Base-by-base conservation (phyloP, 2,888 invertebrate species). In the Drosophila paranaensis region DNA sequence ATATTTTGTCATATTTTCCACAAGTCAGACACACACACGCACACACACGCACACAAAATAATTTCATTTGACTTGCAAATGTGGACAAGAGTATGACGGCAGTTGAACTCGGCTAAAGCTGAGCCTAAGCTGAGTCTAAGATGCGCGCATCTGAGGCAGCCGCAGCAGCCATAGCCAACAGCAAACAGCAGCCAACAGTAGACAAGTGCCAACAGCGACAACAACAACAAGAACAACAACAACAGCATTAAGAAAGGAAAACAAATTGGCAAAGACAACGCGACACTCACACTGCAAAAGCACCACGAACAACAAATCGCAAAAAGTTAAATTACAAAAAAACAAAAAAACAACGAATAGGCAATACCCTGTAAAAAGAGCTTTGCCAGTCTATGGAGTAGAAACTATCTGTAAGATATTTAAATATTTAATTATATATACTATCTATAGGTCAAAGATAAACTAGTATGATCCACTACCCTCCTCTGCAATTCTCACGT, bases 41-140 rank as follows among this genome's bases (percentile, higher is more conserved):
- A 13, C 53, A 37, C 35, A 14, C 54, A 39, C 27, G 54, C 45
- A 56, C 68, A 70, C 74, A 83, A 88, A 77, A 89, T 89, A 87
- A 89, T 83, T 83, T 89, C 88, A 83, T 83, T 83, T 83, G 82
- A 83, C 89, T 83, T 89, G 82, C 82, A 83, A 83, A 83, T 83
- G 85, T 64, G 70, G 70, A 48, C 27, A 50, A 58, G 62, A 79
- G 68, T 62, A 48, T 74, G 69, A 45, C 62, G 63, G 54, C 61
- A 70, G 50, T 60, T 62, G 46, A 68, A 45, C 50, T 45, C 39
- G 46, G 55, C 50, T 57, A 30, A 66, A 66, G 65, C 65, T 45
- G 30, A 27, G 58, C 57, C 30, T 27, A 27, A 71, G 54, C 74
- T 51, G 30, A 20, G 70, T 45, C 43, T 39, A 30, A 71, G 56